Percentiles rank a stretch among this genome's conserved stretches.
Conservation (phyloP, 2,888 invertebrate species). For the Itoplectis maculator region DNA sequence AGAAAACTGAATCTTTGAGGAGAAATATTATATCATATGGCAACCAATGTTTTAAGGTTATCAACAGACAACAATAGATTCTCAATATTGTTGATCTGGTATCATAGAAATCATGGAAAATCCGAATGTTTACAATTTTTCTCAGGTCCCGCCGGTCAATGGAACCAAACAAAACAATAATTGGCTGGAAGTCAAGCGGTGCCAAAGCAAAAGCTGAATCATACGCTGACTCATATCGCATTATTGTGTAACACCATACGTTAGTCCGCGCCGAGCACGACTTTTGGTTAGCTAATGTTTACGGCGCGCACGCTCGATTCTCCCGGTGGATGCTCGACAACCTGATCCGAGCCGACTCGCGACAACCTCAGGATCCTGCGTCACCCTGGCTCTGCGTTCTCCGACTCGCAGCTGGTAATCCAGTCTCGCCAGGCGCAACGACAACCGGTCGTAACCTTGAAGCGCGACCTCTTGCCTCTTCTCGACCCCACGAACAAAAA, state of each 20-base stretch:
- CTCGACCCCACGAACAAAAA: neutral
- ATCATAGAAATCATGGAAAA: too few species aligned
- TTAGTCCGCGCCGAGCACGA: conserved; percentile 3
- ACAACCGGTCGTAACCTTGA: conserved; percentile 59
- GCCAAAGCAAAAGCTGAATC: conserved; percentile 53
- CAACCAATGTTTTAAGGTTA: neutral
- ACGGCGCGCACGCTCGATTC: neutral
- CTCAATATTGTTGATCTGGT: too few species aligned
- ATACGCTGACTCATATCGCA: conserved; percentile 36
- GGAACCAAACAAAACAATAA: neutral
- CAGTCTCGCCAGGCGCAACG: neutral
- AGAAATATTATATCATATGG: neutral
- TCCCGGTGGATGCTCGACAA: neutral
- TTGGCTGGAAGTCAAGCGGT: conserved; percentile 37
- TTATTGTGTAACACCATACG: conserved; percentile 34
- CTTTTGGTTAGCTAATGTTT: conserved; percentile 27
- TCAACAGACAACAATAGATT: neutral
- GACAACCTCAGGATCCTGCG: neutral
- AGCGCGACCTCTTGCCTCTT: conserved; percentile 61
- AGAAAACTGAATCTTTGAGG: neutral
- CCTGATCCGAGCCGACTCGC: neutral
- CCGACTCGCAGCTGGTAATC: too few species aligned
- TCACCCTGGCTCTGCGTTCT: neutral
- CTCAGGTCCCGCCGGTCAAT: neutral
- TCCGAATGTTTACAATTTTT: neutral